phyloP scores from a whole-genome alignment of 2,113 vertebrate genomes.

The Grammomys surdaster region DNA sequence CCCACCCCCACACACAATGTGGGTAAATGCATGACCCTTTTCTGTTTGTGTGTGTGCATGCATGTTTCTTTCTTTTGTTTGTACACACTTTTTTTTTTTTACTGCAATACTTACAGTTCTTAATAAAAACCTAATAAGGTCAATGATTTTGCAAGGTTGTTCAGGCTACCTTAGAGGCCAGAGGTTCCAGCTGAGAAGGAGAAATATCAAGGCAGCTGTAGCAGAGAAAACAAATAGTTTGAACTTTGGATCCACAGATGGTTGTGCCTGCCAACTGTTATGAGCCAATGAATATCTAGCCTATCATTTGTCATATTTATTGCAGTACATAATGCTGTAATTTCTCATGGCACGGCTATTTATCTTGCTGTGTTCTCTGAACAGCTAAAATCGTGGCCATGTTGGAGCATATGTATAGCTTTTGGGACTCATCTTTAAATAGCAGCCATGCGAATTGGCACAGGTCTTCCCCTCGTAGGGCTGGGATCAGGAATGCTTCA shows the following conservation, averaged over 20 bases:
- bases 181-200: conserved; percentile 59
- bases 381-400: conserved; percentile 63
- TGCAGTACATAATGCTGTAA: conserved; percentile 78
- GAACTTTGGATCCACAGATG: conserved; percentile 81
- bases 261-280: conserved; percentile 79
- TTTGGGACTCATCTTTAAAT: conserved; percentile 63
- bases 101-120: background rate
- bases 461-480: background rate
- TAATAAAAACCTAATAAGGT: conserved; percentile 68
- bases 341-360: conserved; percentile 77
- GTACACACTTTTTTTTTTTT: background rate
- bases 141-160: conserved; percentile 48
- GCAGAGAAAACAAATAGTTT: conserved; percentile 79
- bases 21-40: background rate
- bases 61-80: background rate
- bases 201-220: conserved; percentile 70
- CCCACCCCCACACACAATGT: no score
- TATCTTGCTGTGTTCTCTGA: conserved; percentile 76
- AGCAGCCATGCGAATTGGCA: conserved; percentile 2
- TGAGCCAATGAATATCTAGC: conserved; percentile 80
- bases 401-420: conserved; percentile 60
- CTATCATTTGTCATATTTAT: conserved; percentile 83
- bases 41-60: background rate
- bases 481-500: background rate
- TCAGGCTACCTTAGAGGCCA: conserved; percentile 20